phyloP scores from a whole-genome alignment of 2,888 invertebrate species.

The Tridacna gigas region DNA sequence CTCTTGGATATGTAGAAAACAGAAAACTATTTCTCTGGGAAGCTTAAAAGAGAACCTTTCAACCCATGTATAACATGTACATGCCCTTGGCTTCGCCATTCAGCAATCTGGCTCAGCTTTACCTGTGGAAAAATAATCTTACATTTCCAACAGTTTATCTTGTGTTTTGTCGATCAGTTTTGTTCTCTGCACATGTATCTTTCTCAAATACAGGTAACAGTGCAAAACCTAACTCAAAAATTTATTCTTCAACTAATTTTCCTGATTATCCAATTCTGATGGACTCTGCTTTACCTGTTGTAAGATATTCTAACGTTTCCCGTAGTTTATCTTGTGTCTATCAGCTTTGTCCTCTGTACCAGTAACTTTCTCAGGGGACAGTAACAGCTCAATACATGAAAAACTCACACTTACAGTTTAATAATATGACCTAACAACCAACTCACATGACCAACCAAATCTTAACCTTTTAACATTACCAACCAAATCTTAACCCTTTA shows the following conservation, averaged over 20 bases:
- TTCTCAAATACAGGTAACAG: conserved; percentile 95
- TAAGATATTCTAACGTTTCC: conserved; percentile 97
- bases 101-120: too few species aligned
- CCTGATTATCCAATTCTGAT: too few species aligned
- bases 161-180: conserved; percentile 98
- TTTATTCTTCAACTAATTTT: too few species aligned
- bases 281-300: conserved; percentile 86
- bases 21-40: too few species aligned
- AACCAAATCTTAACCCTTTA: too few species aligned
- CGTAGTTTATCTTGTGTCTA: conserved; percentile 98
- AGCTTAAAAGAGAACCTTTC: too few species aligned
- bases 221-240: conserved; percentile 83
- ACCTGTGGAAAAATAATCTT: conserved; percentile 98
- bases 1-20: too few species aligned
- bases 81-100: too few species aligned
- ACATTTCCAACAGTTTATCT: conserved; percentile 94
- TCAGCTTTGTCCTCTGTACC: conserved; percentile 96
- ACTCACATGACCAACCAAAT: conserved; percentile 93
- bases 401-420: too few species aligned
- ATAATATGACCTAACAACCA: too few species aligned
- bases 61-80: too few species aligned
- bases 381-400: conserved; percentile 97
- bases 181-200: conserved; percentile 97
- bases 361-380: conserved; percentile 95
- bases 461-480: too few species aligned